Percentiles rank a stretch among this genome's conserved stretches.
These are phyloP conservation scores for Malurus splendens DNA, from an alignment of 2,797 vertebrate species.

Conservation along the genomic window DNA sequence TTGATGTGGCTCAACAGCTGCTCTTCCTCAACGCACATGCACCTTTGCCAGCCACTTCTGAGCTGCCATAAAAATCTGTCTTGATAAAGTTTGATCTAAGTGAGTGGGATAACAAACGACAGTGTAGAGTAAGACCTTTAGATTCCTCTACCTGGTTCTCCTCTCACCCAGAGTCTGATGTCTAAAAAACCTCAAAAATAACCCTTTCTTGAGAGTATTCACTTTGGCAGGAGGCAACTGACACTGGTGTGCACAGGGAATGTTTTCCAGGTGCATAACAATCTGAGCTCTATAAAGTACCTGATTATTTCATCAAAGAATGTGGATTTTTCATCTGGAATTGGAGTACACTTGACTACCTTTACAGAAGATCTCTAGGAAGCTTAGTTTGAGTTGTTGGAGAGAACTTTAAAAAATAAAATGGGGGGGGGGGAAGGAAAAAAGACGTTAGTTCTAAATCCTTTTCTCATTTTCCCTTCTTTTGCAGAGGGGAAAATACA, in stretches of 20 bases:
- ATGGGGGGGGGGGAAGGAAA: not conserved
- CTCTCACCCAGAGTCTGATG: not conserved
- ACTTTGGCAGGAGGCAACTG: not conserved
- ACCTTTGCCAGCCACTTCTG: not conserved
- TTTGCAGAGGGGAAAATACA: constrained; percentile 84
- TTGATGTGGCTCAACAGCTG: not conserved
- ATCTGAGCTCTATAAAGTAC: not conserved
- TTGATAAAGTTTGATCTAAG: not conserved
- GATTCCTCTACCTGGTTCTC: not conserved
- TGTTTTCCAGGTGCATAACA: not conserved
- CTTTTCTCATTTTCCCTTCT: not conserved
- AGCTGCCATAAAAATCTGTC: not conserved
- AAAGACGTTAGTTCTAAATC: not conserved
- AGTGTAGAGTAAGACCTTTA: not conserved
- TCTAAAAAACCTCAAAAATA: not conserved
- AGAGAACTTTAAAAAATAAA: not conserved
- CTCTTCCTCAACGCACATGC: not conserved
- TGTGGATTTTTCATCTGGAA: not conserved
- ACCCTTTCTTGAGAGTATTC: fast-evolving
- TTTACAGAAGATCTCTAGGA: not conserved
- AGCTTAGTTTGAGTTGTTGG: not conserved
- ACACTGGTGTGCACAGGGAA: not conserved
- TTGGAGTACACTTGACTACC: not conserved
- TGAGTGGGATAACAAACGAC: not conserved
- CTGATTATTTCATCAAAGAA: not conserved